phyloP scores from a whole-genome alignment of 2,888 invertebrate species.

The Leptogaster cylindrica region DNA sequence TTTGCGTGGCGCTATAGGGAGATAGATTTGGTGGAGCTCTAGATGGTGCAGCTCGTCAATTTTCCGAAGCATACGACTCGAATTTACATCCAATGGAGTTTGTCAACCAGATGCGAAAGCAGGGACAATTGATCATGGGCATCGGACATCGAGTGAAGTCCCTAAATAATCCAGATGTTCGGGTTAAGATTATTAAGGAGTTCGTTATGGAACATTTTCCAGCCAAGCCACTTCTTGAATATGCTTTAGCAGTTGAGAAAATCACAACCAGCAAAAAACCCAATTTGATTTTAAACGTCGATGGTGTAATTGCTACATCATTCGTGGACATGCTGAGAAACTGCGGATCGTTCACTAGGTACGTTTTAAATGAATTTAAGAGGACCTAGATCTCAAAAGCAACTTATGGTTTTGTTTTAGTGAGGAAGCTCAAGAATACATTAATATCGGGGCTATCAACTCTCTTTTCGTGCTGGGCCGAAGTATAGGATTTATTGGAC shows the following conservation, averaged over 20 bases:
- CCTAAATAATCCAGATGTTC: slow-evolving; percentile 98
- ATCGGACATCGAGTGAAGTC: slow-evolving; percentile 93
- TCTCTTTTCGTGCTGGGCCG: slow-evolving; percentile 97
- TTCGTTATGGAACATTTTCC: slow-evolving; percentile 95
- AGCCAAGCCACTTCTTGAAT: slow-evolving; percentile 89
- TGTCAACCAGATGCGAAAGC: slow-evolving; percentile 96
- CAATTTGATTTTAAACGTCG: slow-evolving; percentile 99
- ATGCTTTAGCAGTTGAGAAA: slow-evolving; percentile 97
- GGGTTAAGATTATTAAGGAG: slow-evolving; percentile 96
- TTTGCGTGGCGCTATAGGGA: slow-evolving; percentile 80
- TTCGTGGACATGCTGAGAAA: slow-evolving; percentile 96
- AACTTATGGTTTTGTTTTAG: too few relatives aligned
- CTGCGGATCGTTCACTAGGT: slow-evolving; percentile 93
- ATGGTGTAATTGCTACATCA: slow-evolving; percentile 96
- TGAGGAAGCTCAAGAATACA: slow-evolving; percentile 97
- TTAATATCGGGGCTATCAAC: slow-evolving; percentile 97
- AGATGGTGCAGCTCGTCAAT: slow-evolving; percentile 97
- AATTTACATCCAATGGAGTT: slow-evolving; percentile 97
- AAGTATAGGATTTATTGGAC: slow-evolving; percentile 98
- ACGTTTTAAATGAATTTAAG: slow-evolving; percentile 54
- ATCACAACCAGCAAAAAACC: slow-evolving; percentile 99
- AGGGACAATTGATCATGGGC: slow-evolving; percentile 98
- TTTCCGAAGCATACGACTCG: slow-evolving; percentile 94
- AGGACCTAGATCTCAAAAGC: too few relatives aligned
- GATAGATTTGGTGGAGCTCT: slow-evolving; percentile 98